Conservation (phyloP, 2,797 vertebrate genomes). For the Hyperoplus lanceolatus region DNA sequence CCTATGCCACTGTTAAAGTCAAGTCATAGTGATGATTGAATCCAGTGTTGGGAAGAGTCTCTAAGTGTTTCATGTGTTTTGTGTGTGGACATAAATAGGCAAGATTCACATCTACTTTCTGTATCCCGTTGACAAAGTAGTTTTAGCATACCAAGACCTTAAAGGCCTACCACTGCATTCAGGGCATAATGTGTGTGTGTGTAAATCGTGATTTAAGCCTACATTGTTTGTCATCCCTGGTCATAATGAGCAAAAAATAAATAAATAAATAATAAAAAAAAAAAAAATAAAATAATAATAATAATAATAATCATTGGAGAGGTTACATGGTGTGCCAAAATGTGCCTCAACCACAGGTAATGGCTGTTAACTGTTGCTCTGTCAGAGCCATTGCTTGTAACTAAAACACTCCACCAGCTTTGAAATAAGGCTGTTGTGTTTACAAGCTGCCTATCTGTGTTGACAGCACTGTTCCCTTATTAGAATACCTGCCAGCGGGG, state of each 20-base stretch:
- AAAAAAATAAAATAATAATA: neutral
- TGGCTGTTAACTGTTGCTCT: neutral
- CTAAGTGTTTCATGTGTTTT: neutral
- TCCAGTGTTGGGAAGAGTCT: neutral
- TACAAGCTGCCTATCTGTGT: slow-evolving; percentile 48
- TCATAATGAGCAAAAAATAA: neutral
- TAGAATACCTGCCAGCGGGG: slow-evolving; percentile 17
- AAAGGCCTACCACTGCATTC: neutral
- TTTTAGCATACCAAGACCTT: neutral
- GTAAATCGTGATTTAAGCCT: neutral
- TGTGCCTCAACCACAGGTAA: neutral
- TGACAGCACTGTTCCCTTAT: slow-evolving; percentile 19
- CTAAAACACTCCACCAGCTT: slow-evolving; percentile 38
- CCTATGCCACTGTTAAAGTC: neutral
- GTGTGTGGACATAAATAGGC: neutral
- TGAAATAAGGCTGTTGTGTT: slow-evolving; percentile 31
- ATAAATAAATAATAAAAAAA: neutral
- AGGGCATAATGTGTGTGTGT: neutral
- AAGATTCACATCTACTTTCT: neutral
- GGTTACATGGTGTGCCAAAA: neutral
- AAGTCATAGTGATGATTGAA: neutral
- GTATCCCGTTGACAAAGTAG: too few species aligned
- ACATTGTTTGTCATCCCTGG: neutral
- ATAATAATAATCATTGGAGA: neutral
- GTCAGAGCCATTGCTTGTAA: neutral